These are phyloP conservation scores for Drosophila malerkotliana DNA, from an alignment of 1,140 invertebrate genomes.

Conservation along the genomic window DNA sequence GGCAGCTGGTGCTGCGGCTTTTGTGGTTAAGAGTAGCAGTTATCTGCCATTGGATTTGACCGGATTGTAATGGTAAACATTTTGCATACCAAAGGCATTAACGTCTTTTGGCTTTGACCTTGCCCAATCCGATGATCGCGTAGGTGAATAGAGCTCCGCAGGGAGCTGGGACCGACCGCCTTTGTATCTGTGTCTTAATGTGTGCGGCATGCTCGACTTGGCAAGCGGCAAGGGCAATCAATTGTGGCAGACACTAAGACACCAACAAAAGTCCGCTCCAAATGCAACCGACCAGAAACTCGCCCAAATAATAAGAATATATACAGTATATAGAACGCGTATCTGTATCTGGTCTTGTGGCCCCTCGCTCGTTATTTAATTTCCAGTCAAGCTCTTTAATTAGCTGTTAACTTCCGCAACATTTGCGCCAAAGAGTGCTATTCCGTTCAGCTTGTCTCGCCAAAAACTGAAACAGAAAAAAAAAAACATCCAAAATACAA, in stretches of 20 bases:
- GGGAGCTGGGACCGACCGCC: conserved; percentile 42
- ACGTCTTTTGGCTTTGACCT: conserved; percentile 67
- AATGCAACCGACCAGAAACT: conserved; percentile 78
- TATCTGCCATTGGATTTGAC: conserved; percentile 30
- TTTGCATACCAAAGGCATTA: conserved; percentile 68
- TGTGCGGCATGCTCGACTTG: conserved; percentile 74
- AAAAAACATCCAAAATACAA: conserved; percentile 10
- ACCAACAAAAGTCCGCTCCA: conserved; percentile 35
- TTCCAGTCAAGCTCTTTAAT: conserved; percentile 76
- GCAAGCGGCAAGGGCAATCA: conserved; percentile 75
- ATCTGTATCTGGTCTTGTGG: conserved; percentile 11
- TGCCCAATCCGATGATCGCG: conserved; percentile 65
- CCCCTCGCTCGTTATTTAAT: conserved; percentile 64
- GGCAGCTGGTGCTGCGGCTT: conserved; percentile 51
- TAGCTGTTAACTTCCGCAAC: conserved; percentile 80
- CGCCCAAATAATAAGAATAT: conserved; percentile 47
- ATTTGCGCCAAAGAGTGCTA: conserved; percentile 56
- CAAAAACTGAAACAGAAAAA: conserved; percentile 15
- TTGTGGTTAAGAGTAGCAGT: conserved; percentile 54
- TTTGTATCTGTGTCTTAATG: conserved; percentile 19
- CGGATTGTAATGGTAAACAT: conserved; percentile 49
- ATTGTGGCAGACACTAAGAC: conserved; percentile 44
- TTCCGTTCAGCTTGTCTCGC: conserved; percentile 31
- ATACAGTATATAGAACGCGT: conserved; percentile 4
- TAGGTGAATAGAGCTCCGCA: conserved; percentile 70